Conservation (phyloP, 2,113 vertebrate species). For the Crocuta crocuta region DNA sequence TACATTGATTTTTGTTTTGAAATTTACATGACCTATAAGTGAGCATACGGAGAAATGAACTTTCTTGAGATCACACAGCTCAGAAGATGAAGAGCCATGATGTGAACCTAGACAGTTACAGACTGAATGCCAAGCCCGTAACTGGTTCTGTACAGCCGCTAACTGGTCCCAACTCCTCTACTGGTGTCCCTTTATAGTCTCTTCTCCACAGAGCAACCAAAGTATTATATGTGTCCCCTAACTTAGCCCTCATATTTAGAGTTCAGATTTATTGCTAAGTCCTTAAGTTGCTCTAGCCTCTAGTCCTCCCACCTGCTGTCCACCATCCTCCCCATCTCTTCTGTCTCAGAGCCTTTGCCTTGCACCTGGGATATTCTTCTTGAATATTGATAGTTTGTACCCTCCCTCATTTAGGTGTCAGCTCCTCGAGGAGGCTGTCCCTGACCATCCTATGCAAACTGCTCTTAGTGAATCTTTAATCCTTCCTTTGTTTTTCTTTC, state of each 20-base stretch:
- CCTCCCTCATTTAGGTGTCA: background rate
- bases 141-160: background rate
- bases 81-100: background rate
- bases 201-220: background rate
- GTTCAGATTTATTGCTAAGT: background rate
- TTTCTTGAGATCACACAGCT: background rate
- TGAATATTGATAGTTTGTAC: background rate
- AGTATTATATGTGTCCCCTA: background rate
- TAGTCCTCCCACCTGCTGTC: background rate
- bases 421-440: background rate
- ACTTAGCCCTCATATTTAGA: background rate
- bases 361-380: background rate
- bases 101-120: background rate
- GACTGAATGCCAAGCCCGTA: background rate
- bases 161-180: background rate
- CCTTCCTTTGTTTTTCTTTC: slow-evolving; percentile 45
- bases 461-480: slow-evolving; percentile 1
- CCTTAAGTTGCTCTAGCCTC: background rate
- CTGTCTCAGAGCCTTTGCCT: background rate
- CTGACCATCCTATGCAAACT: background rate
- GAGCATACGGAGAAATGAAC: background rate
- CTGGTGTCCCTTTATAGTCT: background rate
- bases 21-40: background rate
- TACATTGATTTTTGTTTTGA: background rate
- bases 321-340: background rate